Evolutionary conservation across 2,113 vertebrate genomes (phyloP), one percentile per base, ranked within the genome.

Genomic region (Lophochroa leadbeateri): DNA sequence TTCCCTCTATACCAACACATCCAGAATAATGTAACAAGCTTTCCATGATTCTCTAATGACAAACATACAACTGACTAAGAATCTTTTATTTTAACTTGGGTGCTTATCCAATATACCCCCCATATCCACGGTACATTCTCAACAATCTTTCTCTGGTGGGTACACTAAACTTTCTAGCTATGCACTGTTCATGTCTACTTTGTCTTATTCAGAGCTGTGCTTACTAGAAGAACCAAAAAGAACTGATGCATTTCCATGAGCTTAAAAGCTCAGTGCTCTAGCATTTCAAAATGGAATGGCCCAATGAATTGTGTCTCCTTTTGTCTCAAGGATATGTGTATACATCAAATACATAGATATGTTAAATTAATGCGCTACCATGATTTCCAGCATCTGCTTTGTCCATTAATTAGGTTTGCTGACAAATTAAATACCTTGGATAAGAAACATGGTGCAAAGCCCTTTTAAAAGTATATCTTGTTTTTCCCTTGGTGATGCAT

Each of bases 331-430:
- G 29, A 35, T 90, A 74, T 67, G 19, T 55, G 50, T 77, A 77
- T 18, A 37, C 12, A 90, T 87, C 84, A 88, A 92, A 92, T 35
- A 52, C 33, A 82, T 7, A 82, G 94, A 92, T 96, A 89, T 17
- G 70, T 84, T 78, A 96, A 97, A 98, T 98, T 97, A 98, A 98
- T 98, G 97, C 76, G 0, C 67, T 90, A 77, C 92, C 96, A 97
- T 94, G 97, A 88, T 85, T 97, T 91, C 79, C 68, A 91, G 85
- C 74, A 94, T 96, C 58, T 86, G 58, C n/a, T 96, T 96, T 97
- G 92, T 95, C 94, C 90, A 93, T 97, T 98, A 97, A 97, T 97
- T 97, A 94, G 55, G 63, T 90, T 94, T 65, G 77, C 84, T 97
- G 97, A 96, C 95, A 97, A 96, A 97, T 97, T 97, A 98, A 97